A percentile compares a stretch with the other conserved stretches of the same genome.
These are phyloP conservation scores for Schlechtendalia chinensis DNA, from an alignment of 1,140 invertebrate genomes.

Conservation along the genomic window DNA sequence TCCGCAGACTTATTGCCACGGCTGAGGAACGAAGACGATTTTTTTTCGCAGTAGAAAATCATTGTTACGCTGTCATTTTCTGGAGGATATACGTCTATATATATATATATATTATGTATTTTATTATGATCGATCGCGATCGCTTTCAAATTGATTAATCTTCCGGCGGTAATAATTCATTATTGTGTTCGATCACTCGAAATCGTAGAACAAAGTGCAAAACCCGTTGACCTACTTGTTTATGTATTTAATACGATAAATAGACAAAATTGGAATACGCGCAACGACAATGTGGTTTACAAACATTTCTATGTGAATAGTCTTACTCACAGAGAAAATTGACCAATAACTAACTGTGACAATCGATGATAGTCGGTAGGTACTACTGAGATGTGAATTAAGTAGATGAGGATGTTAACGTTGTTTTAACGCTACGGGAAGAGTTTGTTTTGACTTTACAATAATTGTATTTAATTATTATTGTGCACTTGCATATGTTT, in stretches of 20 bases:
- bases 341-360: neutral
- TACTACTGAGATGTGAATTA: neutral
- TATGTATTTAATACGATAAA: neutral
- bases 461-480: no score
- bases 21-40: conserved; percentile 14
- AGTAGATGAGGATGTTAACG: neutral
- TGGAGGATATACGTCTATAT: neutral
- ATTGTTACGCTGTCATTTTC: no score
- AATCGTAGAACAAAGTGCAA: neutral
- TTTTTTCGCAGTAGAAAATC: conserved; percentile 1
- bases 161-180: neutral
- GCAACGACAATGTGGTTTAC: neutral
- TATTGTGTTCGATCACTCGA: neutral
- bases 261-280: neutral
- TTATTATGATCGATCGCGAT: neutral
- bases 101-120: neutral
- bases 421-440: no score
- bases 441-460: no score
- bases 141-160: conserved; percentile 33
- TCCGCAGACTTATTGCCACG: neutral
- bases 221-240: conserved; percentile 4
- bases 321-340: neutral
- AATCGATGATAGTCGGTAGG: neutral
- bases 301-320: neutral
- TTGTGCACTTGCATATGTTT: no score